A percentile compares a stretch with the other conserved stretches of the same genome.
Conservation (phyloP, 1,140 invertebrate species). For the Chionoecetes opilio region DNA sequence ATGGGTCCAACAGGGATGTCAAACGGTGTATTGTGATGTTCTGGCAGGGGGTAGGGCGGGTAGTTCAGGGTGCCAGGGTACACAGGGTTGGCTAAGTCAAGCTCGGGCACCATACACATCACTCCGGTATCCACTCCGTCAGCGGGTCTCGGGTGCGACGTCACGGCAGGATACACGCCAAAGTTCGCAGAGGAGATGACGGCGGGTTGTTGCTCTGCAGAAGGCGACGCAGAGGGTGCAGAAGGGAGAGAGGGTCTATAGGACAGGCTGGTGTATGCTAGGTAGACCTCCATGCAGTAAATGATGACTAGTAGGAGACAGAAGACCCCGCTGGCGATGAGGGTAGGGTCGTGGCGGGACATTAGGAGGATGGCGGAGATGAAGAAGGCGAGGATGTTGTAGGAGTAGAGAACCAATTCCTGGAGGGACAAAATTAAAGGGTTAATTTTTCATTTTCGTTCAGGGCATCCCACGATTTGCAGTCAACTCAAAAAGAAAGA, state of each 20-base stretch:
- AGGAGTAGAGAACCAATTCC: constrained; percentile 45
- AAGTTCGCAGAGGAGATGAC: neutral
- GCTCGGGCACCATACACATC: too few species aligned
- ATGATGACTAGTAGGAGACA: constrained; percentile 43
- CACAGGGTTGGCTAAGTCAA: too few species aligned
- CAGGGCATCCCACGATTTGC: too few species aligned
- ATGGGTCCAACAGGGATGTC: neutral
- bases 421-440: too few species aligned
- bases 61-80: constrained; percentile 48
- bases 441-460: too few species aligned
- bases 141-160: neutral
- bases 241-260: neutral
- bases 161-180: neutral
- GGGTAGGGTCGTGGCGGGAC: neutral
- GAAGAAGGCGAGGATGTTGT: constrained; percentile 36
- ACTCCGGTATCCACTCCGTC: constrained; percentile 51
- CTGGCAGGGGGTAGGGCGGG: neutral
- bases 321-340: constrained; percentile 50
- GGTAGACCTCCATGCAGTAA: constrained; percentile 51
- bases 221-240: neutral
- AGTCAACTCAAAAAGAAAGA: too few species aligned
- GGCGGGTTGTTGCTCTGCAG: neutral
- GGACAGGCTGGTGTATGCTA: constrained; percentile 32
- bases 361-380: constrained; percentile 42
- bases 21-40: too few species aligned